These are phyloP conservation scores for Electrona antarctica DNA, from an alignment of 2,113 vertebrate genomes.

Conservation along the genomic window DNA sequence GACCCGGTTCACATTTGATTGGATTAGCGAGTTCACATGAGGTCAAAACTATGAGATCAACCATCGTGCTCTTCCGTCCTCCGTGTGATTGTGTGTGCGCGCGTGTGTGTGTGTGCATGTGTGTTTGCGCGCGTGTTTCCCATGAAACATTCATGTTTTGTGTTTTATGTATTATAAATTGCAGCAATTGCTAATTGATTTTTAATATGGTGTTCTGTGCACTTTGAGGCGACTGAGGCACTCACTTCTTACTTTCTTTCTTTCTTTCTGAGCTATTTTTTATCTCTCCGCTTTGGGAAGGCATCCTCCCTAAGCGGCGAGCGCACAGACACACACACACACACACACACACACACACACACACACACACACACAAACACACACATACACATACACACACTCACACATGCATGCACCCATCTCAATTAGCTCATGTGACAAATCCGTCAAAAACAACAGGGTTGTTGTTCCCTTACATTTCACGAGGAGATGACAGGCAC, in stretches of 20 bases:
- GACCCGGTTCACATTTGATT: too few relatives aligned
- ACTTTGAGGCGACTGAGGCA: neutral
- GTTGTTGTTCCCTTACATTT: constrained; percentile 45
- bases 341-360: constrained; percentile 19
- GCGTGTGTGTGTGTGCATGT: neutral
- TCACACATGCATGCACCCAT: neutral
- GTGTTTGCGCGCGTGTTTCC: constrained; percentile 10
- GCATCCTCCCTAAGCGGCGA: constrained; percentile 2
- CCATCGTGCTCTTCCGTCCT: too few relatives aligned
- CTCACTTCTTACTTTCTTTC: constrained; percentile 2
- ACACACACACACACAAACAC: constrained; percentile 14
- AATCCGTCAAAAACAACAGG: constrained; percentile 36
- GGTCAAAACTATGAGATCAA: too few relatives aligned
- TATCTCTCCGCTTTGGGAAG: constrained; percentile 13
- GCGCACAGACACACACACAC: constrained; percentile 4
- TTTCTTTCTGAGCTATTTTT: neutral
- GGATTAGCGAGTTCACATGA: too few relatives aligned
- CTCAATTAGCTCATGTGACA: constrained; percentile 54
- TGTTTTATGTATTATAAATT: too few relatives aligned
- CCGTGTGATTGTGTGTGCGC: neutral
- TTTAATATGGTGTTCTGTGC: too few relatives aligned
- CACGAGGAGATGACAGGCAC: constrained; percentile 15
- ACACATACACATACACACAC: neutral
- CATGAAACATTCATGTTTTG: too few relatives aligned
- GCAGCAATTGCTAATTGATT: too few relatives aligned